Evolutionary conservation across 2,797 vertebrate genomes (phyloP).

Genomic region (Hypotaenidia okinawae): DNA sequence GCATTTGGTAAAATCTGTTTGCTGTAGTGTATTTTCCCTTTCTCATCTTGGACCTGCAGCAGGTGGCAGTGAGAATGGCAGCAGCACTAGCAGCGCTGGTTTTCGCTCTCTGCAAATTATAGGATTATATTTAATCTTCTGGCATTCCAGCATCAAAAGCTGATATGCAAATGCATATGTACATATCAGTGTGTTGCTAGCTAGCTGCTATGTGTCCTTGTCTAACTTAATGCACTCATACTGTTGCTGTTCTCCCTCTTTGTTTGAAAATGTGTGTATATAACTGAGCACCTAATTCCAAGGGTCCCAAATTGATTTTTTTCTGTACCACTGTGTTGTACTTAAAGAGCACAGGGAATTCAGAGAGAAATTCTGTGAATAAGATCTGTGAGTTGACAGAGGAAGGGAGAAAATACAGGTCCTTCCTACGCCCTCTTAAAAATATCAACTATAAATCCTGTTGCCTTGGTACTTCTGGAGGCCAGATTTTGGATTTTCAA

Average conservation of each 20-base stretch:
- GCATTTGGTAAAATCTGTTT: neutral
- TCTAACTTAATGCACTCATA: neutral
- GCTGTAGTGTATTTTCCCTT: neutral
- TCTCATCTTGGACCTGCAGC: neutral
- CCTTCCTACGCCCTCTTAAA: neutral
- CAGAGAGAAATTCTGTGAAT: neutral
- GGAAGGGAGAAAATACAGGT: neutral
- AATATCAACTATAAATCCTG: neutral
- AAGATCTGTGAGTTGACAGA: neutral
- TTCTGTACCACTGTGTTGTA: neutral
- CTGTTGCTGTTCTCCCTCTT: neutral
- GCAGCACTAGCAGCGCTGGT: neutral
- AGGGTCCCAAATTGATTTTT: neutral
- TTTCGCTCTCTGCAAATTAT: neutral
- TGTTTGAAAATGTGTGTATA: neutral
- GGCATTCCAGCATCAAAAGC: neutral
- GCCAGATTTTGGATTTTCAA: neutral
- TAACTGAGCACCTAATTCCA: neutral
- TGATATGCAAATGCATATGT: neutral
- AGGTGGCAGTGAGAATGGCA: neutral
- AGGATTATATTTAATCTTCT: neutral
- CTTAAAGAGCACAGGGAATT: neutral
- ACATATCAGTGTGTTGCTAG: rapidly evolving
- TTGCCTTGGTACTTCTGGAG: neutral
- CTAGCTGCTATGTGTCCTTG: neutral